Evolutionary conservation across 2,888 invertebrate species (phyloP), one percentile per base, ranked within the genome.

Genomic region (Sceliomorpha sp.): DNA sequence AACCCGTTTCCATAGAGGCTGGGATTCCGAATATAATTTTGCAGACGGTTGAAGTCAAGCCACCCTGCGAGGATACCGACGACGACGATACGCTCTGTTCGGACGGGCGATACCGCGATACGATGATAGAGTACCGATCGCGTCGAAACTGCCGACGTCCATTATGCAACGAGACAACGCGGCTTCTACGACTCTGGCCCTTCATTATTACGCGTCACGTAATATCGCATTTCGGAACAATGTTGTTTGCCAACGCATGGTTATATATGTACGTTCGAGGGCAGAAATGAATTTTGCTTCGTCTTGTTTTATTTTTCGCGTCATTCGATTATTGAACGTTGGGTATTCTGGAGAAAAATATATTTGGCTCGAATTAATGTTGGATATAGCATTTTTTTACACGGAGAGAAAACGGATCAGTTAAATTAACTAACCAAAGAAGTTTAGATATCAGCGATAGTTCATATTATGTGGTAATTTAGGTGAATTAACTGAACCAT

Each of bases 1-100:
- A 85, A 87, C 84, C 80, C 80, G 84, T 84, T 85, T 82, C 75
- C 80, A 68, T 68, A 67, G 75, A 78, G 80, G 75, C 76, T 70
- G 78, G 20, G 79, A 79, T 80, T 79, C 72, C 77, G 80, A 79
- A 78, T 81, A 82, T 82, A 78, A 85, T 85, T 84, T 81, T 73
- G 77, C 72, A 77, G 76, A 81, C 84, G 79, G 82, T 80, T 83
- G 75, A 72, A 62, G 70, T 42, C 69, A 63, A 36, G 58, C 36
- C 39, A 66, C 76, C 53, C 62, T 67, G 60, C 67, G 62, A 73
- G 40, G 32, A 32, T 8, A 32, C 32, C 8, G 32, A 10, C 24
- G 24, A 4, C 24, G 24, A 7, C 9, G 29, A 29, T 29, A 20
- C 5, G 20, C 20, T 20, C 20, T 20, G 3, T 20, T 29, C 29